Base-by-base conservation (phyloP, 1,140 invertebrate species). In the Drosophila bifasciata region DNA sequence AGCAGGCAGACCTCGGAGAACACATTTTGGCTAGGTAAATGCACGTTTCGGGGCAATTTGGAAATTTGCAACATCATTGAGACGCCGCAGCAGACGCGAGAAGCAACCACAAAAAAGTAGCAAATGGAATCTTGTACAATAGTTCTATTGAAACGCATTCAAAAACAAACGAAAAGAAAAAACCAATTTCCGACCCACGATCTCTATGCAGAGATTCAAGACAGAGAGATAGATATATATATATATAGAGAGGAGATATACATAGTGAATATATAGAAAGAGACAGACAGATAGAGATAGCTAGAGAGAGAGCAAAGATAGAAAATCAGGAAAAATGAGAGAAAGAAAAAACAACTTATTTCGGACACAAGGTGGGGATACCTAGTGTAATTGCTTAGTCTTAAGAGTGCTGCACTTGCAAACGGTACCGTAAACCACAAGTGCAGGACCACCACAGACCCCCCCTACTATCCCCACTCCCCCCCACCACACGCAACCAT, bases 341-440 rank as follows among this genome's bases (percentile, higher is more conserved):
- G 41, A 23, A 28, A 48, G 13, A 57, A 43, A 45, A 51, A 43
- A 43, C 55, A 58, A n/a, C n/a, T n/a, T 32, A 59, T 86, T 86
- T 88, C 51, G 83, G 77, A 75, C 83, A 81, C 69, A 83, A 83
- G 83, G 83, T 78, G 89, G 59, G 89, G 89, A 91, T 91, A 91
- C 89, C 85, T 74, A 91, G 89, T 91, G 89, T 91, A 91, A 91
- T 91, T 91, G 89, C 89, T 91, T 79, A 79, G 83, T 86, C 76
- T 67, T 64, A 55, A 68, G 81, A 61, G 83, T 68, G 43, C 76
- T 86, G 83, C 68, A 83, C 83, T 79, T 78, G 77, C 75, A 36
- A 25, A 32, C 28, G 28, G 28, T 9, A 32, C 9, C 9, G 43
- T 70, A 68, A 71, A 28, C 70, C 19, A 3, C 78, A 76, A 88